A percentile compares a stretch with the other conserved stretches of the same genome.
phyloP scores from a whole-genome alignment of 2,797 vertebrate genomes.

The Threskiornis aethiopicus region DNA sequence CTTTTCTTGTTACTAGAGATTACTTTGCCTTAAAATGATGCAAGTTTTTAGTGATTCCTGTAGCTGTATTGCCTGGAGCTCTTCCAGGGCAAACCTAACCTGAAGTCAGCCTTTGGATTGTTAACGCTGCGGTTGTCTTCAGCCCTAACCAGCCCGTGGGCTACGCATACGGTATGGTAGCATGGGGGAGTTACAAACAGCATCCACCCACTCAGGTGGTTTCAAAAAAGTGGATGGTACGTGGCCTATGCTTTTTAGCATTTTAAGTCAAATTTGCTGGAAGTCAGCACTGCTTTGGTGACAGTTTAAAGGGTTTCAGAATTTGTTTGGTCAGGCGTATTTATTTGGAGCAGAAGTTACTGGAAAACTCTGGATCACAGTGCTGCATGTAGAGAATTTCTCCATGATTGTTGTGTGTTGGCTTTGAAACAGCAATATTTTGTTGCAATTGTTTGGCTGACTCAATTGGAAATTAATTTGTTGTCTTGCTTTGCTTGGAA shows the following conservation, averaged over 20 bases:
- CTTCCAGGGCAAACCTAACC: background rate
- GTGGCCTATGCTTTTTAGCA: background rate
- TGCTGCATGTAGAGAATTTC: background rate
- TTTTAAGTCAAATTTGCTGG: background rate
- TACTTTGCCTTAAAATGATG: background rate
- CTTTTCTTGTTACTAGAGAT: background rate
- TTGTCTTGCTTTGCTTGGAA: slow-evolving; percentile 51
- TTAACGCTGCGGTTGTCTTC: background rate
- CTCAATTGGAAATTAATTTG: slow-evolving; percentile 42
- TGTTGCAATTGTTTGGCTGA: slow-evolving; percentile 19
- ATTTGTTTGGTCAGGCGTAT: background rate
- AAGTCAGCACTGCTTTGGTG: fast-evolving
- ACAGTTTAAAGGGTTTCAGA: background rate
- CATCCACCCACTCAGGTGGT: fast-evolving
- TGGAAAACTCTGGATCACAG: background rate
- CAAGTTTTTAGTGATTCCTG: background rate
- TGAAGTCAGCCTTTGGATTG: background rate
- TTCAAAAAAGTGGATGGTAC: background rate
- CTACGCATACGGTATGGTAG: fast-evolving
- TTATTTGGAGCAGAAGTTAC: background rate
- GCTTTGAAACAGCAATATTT: slow-evolving; percentile 37
- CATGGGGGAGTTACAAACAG: background rate
- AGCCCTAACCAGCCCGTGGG: fast-evolving
- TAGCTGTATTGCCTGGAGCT: background rate
- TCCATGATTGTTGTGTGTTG: background rate